These are phyloP conservation scores for Pipistrellus nathusii DNA, from an alignment of 2,797 vertebrate genomes.

Conservation along the genomic window DNA sequence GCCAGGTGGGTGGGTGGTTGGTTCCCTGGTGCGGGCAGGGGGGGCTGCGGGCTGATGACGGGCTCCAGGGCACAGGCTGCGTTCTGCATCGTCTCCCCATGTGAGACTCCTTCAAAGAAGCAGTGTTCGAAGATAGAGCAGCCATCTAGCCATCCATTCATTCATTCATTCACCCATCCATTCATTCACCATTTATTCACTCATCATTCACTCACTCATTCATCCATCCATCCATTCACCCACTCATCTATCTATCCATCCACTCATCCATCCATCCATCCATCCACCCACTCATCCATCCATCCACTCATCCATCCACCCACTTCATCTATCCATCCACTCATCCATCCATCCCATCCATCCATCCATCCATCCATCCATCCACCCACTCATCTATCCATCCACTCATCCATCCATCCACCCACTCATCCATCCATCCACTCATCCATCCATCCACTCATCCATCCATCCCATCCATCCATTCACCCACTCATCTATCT, in stretches of 20 bases:
- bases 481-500: too few species aligned
- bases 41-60: neutral
- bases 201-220: too few species aligned
- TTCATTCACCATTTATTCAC: too few species aligned
- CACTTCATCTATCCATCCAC: too few species aligned
- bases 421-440: neutral
- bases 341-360: too few species aligned
- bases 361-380: neutral
- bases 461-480: too few species aligned
- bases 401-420: neutral
- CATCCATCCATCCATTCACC: neutral
- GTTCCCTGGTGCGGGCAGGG: neutral
- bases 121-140: neutral
- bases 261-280: neutral
- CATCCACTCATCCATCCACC: too few species aligned
- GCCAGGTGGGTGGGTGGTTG: constrained; percentile 54
- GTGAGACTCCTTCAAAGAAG: neutral
- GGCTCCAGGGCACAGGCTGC: neutral
- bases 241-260: too few species aligned
- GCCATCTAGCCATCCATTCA: too few species aligned
- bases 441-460: too few species aligned
- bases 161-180: neutral
- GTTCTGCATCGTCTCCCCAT: fast-evolving
- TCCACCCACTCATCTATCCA: too few species aligned
- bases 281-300: too few species aligned